Evolutionary conservation across 2,797 vertebrate genomes (phyloP).

Genomic region (Myripristis murdjan): DNA sequence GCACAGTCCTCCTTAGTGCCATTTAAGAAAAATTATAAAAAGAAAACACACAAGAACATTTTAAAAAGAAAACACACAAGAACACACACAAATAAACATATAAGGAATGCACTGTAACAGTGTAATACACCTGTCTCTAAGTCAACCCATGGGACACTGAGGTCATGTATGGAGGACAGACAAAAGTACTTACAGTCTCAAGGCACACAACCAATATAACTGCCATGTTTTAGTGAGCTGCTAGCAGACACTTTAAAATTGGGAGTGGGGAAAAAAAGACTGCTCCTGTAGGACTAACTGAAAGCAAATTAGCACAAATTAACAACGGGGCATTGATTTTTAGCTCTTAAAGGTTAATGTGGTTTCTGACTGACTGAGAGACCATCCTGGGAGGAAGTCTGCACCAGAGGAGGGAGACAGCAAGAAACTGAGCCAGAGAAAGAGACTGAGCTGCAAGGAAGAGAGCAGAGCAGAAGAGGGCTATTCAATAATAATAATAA

Average conservation of each 20-base stretch:
- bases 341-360: slow-evolving; percentile 88
- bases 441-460: slow-evolving; percentile 6
- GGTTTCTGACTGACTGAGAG: slow-evolving; percentile 79
- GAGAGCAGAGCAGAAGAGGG: background rate
- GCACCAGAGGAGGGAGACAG: slow-evolving; percentile 11
- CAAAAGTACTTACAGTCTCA: slow-evolving; percentile 31
- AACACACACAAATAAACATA: too few species aligned
- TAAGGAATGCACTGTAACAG: too few species aligned
- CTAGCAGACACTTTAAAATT: slow-evolving; percentile 49
- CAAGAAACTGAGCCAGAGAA: background rate
- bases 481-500: too few species aligned
- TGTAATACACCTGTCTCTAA: slow-evolving; percentile 4
- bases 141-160: background rate
- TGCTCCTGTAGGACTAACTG: slow-evolving; percentile 80
- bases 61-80: too few species aligned
- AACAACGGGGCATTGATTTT: slow-evolving; percentile 90
- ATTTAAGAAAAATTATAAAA: too few species aligned
- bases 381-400: slow-evolving; percentile 43
- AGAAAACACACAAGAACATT: too few species aligned
- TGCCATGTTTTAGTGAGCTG: slow-evolving; percentile 43
- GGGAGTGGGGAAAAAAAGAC: background rate
- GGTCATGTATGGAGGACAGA: slow-evolving; percentile 14
- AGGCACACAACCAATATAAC: slow-evolving; percentile 8
- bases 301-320: slow-evolving; percentile 89
- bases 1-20: too few species aligned